These are phyloP conservation scores for Rotaria socialis DNA, from an alignment of 2,888 invertebrate species.

Conservation along the genomic window DNA sequence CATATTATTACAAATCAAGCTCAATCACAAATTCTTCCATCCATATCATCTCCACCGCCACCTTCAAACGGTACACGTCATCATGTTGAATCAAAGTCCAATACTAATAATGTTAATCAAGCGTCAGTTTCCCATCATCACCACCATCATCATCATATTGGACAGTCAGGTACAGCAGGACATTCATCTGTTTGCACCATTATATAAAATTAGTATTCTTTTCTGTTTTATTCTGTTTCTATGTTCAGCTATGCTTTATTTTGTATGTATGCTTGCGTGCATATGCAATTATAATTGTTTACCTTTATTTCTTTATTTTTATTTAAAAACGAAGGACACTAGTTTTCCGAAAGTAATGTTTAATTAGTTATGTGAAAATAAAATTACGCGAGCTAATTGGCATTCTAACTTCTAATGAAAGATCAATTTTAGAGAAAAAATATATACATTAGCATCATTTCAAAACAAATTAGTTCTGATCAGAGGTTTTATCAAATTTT, in stretches of 20 bases:
- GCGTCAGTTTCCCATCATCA: not conserved
- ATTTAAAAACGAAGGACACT: not conserved
- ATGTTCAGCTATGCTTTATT: too few species aligned
- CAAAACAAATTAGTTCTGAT: too few species aligned
- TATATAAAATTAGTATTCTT: not conserved
- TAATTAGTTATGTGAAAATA: too few species aligned
- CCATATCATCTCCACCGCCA: not conserved
- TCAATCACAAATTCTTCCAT: not conserved
- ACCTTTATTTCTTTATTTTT: not conserved
- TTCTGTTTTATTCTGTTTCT: not conserved
- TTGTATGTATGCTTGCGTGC: not conserved
- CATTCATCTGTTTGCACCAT: not conserved
- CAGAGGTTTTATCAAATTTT: too few species aligned
- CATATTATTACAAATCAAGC: not conserved
- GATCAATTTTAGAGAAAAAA: too few species aligned
- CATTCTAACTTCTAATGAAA: too few species aligned
- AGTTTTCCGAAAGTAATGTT: not conserved
- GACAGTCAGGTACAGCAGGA: not conserved
- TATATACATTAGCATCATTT: too few species aligned
- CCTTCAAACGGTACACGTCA: not conserved
- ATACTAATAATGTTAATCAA: not conserved
- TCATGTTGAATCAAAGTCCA: not conserved
- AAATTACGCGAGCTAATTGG: too few species aligned
- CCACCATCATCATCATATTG: slow-evolving; percentile 2
- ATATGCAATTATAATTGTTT: not conserved